These are phyloP conservation scores for Polylopha cassiicola DNA, from an alignment of 2,888 invertebrate genomes.

Conservation along the genomic window DNA sequence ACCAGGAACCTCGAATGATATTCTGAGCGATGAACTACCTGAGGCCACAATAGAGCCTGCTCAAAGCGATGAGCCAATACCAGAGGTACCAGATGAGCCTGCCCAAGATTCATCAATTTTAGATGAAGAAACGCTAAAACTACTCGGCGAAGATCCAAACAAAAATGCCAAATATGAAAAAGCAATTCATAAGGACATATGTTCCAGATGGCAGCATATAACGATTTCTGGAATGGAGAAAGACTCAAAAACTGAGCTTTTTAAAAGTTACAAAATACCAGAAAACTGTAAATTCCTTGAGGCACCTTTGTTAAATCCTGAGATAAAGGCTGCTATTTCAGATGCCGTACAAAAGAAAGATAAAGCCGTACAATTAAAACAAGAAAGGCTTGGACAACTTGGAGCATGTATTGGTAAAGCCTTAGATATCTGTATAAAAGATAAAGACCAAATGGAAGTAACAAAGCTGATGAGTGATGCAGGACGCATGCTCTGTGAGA, in stretches of 20 bases:
- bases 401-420: constrained; percentile 6
- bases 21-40: too few species aligned
- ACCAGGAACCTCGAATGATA: too few species aligned
- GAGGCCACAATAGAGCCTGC: background rate
- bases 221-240: background rate
- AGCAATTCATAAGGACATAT: constrained; percentile 9
- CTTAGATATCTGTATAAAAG: background rate
- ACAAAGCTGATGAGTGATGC: constrained; percentile 2
- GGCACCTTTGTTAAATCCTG: constrained; percentile 4
- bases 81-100: too few species aligned
- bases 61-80: background rate
- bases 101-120: background rate
- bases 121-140: background rate
- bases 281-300: constrained; percentile 4
- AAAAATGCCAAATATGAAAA: constrained; percentile 2
- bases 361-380: constrained; percentile 1
- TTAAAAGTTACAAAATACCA: background rate
- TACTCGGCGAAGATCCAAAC: constrained; percentile 8
- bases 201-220: constrained; percentile 6
- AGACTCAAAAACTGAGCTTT: constrained; percentile 2
- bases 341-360: constrained; percentile 5
- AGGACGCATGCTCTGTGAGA: constrained; percentile 4
- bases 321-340: constrained; percentile 5
- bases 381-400: constrained; percentile 1
- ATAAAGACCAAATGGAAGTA: background rate